Base-by-base conservation (phyloP, 2,888 invertebrate species). In the Eubasilissa splendida region DNA sequence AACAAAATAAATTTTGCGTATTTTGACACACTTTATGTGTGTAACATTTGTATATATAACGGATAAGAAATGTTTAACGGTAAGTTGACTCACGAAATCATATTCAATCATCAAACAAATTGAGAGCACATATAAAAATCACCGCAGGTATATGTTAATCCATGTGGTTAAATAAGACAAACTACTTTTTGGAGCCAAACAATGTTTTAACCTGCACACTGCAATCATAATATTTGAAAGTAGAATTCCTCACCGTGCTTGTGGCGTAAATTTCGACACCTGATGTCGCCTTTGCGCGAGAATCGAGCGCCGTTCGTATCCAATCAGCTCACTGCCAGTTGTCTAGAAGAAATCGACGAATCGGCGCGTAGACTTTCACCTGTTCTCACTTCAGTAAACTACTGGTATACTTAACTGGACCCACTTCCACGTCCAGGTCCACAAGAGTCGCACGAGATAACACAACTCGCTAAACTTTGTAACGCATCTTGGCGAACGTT, bases 201-300 rank as follows among this genome's bases (percentile, higher is more conserved):
- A 63, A 22, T 63, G 14, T 63, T 63, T 63, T 11, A 31, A 14
- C 5, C 33, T 11, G 22, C 22, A 10, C 8, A 33, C 12, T 50
- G 50, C n/a, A 10, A 53, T 10, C 52, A 63, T 76, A n/a, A n/a
- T 3, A 70, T 73, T 71, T 63, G 78, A 78, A 78, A 78, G 78
- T 78, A 73, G 71, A 12, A 73, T 76, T 76, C 53, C 80, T 80
- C 66, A 80, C 80, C 76, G 76, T 53, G 59, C 22, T 76, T 60
- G 70, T 76, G 3, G 42, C 2, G 65, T 22, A 8, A 52, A 60
- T 70, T 59, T 70, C 70, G 71, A 70, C 77, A 71, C 70, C 50
- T 22, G 77, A 77, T 50, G 31, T 31, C 31, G 70, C 70, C 59
- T 80, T 60, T 70, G 60, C 60, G 60, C 70, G 63, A 76, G 63